Evolutionary conservation across 1,140 invertebrate species (phyloP), one percentile per base, ranked within the genome.

Genomic region (Sarcophaga bullata): DNA sequence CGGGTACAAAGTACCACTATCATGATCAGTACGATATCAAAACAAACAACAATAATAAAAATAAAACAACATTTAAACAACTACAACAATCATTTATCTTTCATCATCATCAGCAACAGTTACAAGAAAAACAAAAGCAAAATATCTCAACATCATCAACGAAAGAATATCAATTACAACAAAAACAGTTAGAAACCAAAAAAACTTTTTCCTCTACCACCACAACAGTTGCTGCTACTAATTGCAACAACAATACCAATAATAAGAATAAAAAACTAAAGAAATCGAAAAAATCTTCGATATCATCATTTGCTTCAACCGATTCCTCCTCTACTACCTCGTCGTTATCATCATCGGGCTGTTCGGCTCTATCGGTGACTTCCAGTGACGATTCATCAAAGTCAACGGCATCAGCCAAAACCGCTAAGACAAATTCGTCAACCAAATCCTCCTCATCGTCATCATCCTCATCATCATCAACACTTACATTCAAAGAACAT

Each of bases 401-500:
- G 75, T 68, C 82, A 50, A 73, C 82, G 25, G 62, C 50, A 48
- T 76, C 62, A 48, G 73, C 47, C 6, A 68, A 82, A 82, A 78
- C 82, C 11, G 47, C 78, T 50, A 62, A 25, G 19, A 83, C 80
- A 81, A 83, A 48, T 10, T 58, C 80, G 15, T 19, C 25, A 54
- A 10, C 75, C 84, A 88, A 87, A 81, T 86, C 87, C 76, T 87
- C 86, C 15, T 7, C 82, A 6, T 50, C 81, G 15, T 37, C 62
- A 46, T 52, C 54, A 19, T 37, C 46, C 9, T 6, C 25, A 46
- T n/a, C 75, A 84, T 88, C 87, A 81, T 85, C 87, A 80, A 87
- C 86, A 13, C 48, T 80, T 5, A 58, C 80, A 58, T 62, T 80
- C 37, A 80, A 68, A 68, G 80, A 80, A 80, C 80, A 80, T 68